Evolutionary conservation across 2,888 invertebrate species (phyloP).

Genomic region (Drosophila stalkeri): DNA sequence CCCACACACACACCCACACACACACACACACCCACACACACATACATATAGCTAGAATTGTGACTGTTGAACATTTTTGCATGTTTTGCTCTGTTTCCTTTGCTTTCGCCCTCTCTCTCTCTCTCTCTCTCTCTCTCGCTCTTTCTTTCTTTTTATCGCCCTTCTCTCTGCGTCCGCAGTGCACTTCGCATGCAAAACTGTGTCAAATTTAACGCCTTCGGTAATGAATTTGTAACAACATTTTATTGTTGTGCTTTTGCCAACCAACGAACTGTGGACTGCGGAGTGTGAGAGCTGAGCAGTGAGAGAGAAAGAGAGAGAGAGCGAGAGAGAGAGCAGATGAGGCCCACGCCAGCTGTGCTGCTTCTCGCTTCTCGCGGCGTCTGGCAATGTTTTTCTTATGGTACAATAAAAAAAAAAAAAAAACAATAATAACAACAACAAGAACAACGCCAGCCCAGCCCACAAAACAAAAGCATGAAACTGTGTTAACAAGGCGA

Average conservation of each 20-base stretch:
- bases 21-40: neutral
- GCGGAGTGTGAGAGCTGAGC: neutral
- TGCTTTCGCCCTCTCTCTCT: constrained; percentile 16
- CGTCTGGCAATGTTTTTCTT: constrained; percentile 68
- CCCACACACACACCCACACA: constrained; percentile 7
- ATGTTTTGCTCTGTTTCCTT: constrained; percentile 52
- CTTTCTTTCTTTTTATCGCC: neutral
- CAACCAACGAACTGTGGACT: constrained; percentile 7
- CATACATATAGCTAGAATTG: constrained; percentile 44
- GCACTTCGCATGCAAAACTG: constrained; percentile 73
- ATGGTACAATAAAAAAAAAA: constrained; percentile 65
- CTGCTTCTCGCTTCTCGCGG: constrained; percentile 6
- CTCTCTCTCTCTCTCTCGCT: neutral
- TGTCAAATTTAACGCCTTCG: constrained; percentile 81
- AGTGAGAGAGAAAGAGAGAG: constrained; percentile 11
- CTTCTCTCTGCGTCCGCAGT: constrained; percentile 20
- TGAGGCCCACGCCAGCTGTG: constrained; percentile 5
- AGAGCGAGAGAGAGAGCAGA: constrained; percentile 18
- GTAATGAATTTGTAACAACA: constrained; percentile 81
- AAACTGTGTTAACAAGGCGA: constrained; percentile 78
- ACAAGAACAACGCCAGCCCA: constrained; percentile 10
- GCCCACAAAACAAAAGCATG: constrained; percentile 75
- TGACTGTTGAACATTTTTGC: constrained; percentile 54
- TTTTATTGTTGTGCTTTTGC: constrained; percentile 76
- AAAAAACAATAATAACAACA: neutral